These are phyloP conservation scores for Diceros bicornis DNA, from an alignment of 2,797 vertebrate genomes.

Conservation along the genomic window DNA sequence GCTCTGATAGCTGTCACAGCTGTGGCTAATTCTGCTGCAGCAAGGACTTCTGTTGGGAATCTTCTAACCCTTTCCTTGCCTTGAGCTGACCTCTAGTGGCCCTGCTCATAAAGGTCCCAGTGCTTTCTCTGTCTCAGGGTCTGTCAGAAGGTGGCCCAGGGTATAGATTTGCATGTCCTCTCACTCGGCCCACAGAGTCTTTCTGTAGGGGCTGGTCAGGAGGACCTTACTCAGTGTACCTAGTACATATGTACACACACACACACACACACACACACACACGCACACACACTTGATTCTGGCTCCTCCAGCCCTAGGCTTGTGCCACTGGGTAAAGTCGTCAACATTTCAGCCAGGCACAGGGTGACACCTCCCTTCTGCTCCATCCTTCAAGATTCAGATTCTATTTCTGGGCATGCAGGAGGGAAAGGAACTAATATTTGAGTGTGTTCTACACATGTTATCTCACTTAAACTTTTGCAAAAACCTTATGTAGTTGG, in stretches of 20 bases:
- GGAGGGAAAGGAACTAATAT: neutral
- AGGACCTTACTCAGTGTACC: neutral
- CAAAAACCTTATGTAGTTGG: neutral
- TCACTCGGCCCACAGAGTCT: neutral
- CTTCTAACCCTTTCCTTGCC: neutral
- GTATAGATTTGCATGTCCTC: neutral
- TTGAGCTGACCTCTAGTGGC: neutral
- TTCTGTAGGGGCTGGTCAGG: neutral
- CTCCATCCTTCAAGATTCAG: neutral
- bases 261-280: neutral
- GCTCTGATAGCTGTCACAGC: neutral
- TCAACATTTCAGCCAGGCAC: neutral
- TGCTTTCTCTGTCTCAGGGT: neutral
- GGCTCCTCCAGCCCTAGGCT: neutral
- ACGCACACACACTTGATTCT: neutral
- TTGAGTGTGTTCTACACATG: neutral
- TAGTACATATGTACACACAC: rapidly evolving
- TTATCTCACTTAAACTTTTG: neutral
- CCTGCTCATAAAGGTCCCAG: neutral
- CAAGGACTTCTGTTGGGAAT: neutral
- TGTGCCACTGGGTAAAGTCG: neutral
- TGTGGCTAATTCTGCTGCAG: neutral
- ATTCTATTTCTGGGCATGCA: neutral
- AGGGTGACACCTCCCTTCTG: neutral
- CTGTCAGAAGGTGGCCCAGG: neutral